Conservation (phyloP, 2,113 vertebrate species). For the Dendrocopos noguchii region DNA sequence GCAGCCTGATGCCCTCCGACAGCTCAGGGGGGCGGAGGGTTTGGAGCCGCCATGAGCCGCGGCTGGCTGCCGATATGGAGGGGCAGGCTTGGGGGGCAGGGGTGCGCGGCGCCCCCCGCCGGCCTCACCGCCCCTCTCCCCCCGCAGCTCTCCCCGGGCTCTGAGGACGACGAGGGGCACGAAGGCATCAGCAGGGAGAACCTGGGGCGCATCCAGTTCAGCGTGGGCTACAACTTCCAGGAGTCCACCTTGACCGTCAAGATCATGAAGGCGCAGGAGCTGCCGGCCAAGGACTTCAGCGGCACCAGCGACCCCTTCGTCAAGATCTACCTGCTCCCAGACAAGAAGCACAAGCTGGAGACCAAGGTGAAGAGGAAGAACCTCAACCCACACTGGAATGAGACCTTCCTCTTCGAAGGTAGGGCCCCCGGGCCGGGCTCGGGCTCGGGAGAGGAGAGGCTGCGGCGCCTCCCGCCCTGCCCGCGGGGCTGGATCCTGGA, state of each 20-base stretch:
- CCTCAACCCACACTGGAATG: slow-evolving; percentile 98
- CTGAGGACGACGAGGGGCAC: slow-evolving; percentile 91
- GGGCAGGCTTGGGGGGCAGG: rapidly evolving
- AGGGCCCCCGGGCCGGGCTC: neutral
- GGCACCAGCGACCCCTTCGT: slow-evolving; percentile 98
- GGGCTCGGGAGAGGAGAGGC: rapidly evolving
- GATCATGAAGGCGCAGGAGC: slow-evolving; percentile 95
- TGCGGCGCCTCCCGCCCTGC: neutral
- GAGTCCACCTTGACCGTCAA: slow-evolving; percentile 98
- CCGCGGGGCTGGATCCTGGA: neutral
- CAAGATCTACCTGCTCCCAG: slow-evolving; percentile 97
- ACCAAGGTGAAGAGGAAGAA: slow-evolving; percentile 99
- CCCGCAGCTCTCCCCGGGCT: slow-evolving; percentile 90
- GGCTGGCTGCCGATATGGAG: rapidly evolving
- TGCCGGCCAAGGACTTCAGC: slow-evolving; percentile 98
- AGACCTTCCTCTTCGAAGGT: slow-evolving; percentile 99
- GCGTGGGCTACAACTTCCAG: slow-evolving; percentile 98
- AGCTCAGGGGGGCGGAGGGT: neutral
- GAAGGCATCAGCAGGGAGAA: slow-evolving; percentile 92
- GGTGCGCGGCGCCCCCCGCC: rapidly evolving
- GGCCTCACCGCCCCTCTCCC: rapidly evolving
- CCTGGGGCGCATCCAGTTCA: slow-evolving; percentile 98
- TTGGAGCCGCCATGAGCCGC: rapidly evolving
- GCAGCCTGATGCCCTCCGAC: slow-evolving; percentile 32
- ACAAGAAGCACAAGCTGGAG: slow-evolving; percentile 99